Evolutionary conservation across 2,888 invertebrate genomes (phyloP), one percentile per base, ranked within the genome.

Genomic region (Leptopterna dolabrata): DNA sequence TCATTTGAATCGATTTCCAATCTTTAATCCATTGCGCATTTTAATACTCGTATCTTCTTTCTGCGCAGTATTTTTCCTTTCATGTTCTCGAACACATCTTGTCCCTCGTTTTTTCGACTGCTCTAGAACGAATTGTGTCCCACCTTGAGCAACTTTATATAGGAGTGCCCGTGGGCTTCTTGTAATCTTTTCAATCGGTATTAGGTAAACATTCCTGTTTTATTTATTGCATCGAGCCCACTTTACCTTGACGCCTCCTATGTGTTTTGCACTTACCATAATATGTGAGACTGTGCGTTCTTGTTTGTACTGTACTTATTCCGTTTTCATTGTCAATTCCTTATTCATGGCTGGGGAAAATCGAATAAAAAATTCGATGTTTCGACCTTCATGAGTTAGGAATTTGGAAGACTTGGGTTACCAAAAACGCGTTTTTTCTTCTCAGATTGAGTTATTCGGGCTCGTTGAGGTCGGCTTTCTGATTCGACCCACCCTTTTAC

Each of bases 121-220:
- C 7, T 71, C 71, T 24, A 73, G 73, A 73, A 30, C 9, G 36
- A 43, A n/a, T 45, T 16, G 41, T 14, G 41, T 7, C 36, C 7
- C 36, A 80, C 45, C 43, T 45, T 47, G 43, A 80, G n/a, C 47
- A 7, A 27, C 43, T 80, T 14, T 27, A 80, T 47, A 80, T n/a
- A 29, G 80, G 45, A 24, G 45, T 2, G 43, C 19, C 80, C 3
- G 80, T 80, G 47, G 80, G 43, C 47, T 80, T 80, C 76, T 80
- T 45, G 80, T 19, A 73, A 73, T 73, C 73, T n/a, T 36, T 30
- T 30, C 36, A 24, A 63, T 63, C 73, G 73, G 36, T 73, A 73
- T 73, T 41, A 30, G 73, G 73, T 73, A 41, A 73, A 73, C 73
- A 73, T 19, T 73, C 73, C 16, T 30, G 30, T 36, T 73, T 41